A percentile compares a stretch with the other conserved stretches of the same genome.
These are phyloP conservation scores for Chrysocyon brachyurus DNA, from an alignment of 2,797 vertebrate species.

Conservation along the genomic window DNA sequence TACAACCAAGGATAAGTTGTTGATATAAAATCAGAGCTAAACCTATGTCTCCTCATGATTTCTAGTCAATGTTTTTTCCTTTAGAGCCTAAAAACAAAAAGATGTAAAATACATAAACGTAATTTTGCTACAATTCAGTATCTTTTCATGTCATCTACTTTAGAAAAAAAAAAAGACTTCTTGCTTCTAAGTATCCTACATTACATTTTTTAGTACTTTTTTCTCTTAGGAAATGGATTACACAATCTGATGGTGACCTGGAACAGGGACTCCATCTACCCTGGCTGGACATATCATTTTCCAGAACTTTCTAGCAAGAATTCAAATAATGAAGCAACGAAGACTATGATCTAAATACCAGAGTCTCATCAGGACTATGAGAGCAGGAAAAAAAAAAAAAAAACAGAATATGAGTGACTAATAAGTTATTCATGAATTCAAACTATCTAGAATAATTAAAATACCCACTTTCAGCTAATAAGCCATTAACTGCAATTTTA, in stretches of 20 bases:
- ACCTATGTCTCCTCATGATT: background rate
- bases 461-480: slow-evolving; percentile 88
- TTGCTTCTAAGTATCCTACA: background rate
- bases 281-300: background rate
- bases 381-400: slow-evolving; percentile 53
- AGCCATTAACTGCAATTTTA: slow-evolving; percentile 84
- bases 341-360: slow-evolving; percentile 85
- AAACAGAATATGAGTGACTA: slow-evolving; percentile 73
- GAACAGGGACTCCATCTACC: background rate
- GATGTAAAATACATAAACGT: background rate
- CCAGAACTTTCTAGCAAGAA: slow-evolving; percentile 59
- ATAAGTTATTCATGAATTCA: slow-evolving; percentile 89
- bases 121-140: background rate
- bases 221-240: slow-evolving; percentile 10
- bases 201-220: background rate
- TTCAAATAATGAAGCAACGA: slow-evolving; percentile 80
- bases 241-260: background rate
- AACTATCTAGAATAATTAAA: slow-evolving; percentile 89
- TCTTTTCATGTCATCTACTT: background rate
- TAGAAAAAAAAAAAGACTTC: background rate
- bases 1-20: background rate
- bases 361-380: slow-evolving; percentile 81
- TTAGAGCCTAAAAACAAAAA: slow-evolving; percentile 5
- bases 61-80: background rate
- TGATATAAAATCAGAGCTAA: background rate